A percentile compares a stretch with the other conserved stretches of the same genome.
Evolutionary conservation across 2,113 vertebrate species (phyloP).

Genomic region (Dasyurus viverrinus): DNA sequence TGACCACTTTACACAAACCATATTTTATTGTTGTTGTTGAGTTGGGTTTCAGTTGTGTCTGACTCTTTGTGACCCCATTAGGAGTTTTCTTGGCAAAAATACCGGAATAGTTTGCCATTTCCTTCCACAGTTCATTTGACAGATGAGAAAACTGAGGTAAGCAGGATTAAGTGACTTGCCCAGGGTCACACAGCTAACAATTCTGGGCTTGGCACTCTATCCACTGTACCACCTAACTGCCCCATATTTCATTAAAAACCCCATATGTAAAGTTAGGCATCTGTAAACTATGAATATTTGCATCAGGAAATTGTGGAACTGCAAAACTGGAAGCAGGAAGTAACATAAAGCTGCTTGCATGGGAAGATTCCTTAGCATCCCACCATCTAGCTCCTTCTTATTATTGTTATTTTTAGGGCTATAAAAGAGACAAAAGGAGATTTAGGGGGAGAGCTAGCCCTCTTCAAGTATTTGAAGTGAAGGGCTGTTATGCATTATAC

Average conservation of each 20-base stretch:
- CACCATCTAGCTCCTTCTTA: background rate
- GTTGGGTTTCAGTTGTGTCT: too few relatives aligned
- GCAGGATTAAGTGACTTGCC: too few relatives aligned
- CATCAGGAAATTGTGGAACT: background rate
- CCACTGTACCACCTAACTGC: too few relatives aligned
- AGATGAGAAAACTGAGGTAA: too few relatives aligned
- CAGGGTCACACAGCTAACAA: too few relatives aligned
- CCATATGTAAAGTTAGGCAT: background rate
- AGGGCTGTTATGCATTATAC: background rate
- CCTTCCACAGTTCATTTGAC: too few relatives aligned
- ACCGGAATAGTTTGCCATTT: too few relatives aligned
- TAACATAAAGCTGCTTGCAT: background rate
- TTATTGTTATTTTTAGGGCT: background rate
- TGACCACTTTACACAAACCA: background rate
- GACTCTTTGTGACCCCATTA: too few relatives aligned
- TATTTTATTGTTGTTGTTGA: background rate
- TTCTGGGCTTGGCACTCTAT: too few relatives aligned
- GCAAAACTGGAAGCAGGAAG: background rate
- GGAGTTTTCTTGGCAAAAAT: too few relatives aligned
- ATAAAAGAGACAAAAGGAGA: background rate
- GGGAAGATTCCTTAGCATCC: background rate
- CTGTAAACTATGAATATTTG: background rate
- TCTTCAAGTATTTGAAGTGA: background rate
- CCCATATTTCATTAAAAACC: background rate
- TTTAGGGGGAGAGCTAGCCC: background rate